Evolutionary conservation across 2,113 vertebrate genomes (phyloP), one percentile per base, ranked within the genome.

Genomic region (Embiotoca jacksoni): DNA sequence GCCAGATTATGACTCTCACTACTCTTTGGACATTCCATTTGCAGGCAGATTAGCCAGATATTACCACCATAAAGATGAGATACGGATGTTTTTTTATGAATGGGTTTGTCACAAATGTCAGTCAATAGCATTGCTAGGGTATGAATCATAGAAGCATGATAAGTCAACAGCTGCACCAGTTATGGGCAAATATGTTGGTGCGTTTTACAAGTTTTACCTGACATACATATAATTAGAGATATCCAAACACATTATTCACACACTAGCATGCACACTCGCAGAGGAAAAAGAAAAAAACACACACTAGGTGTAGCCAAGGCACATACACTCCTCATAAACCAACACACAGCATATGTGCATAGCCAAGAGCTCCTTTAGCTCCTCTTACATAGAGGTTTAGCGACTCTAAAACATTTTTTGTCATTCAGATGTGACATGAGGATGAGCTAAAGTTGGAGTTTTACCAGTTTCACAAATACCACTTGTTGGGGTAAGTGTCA

Each of bases 381-480:
- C 9, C 6, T 69, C 11, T 36, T 49, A 9, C n/a, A 46, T 41
- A 69, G 36, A 64, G 36, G 41, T 75, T 78, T 75, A 64, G 70
- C 54, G 37, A 83, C 53, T 75, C 72, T 33, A 67, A 39, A 66
- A 69, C 69, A 78, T 68, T 72, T 68, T 72, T 76, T 73, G 37
- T 81, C 67, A 58, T 67, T 61, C 60, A 59, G n/a, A 50, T 56
- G 72, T 49, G 65, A 84, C 35, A 36, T 80, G 68, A 79, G 5
- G 47, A 81, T 58, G 60, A 69, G 72, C 71, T 82, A 57, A 73
- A 82, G 15, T 31, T 67, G 65, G 52, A 59, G 1, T 78, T 81
- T 72, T 86, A 86, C 56, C 59, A 35, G 30, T 61, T 49, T 75
- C 53, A 82, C 72, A 80, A 87, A 80, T 60, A 69, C 39, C 80